A percentile compares a stretch with the other conserved stretches of the same genome.
These are phyloP conservation scores for Pseudochirops cupreus DNA, from an alignment of 2,797 vertebrate genomes.

Conservation along the genomic window DNA sequence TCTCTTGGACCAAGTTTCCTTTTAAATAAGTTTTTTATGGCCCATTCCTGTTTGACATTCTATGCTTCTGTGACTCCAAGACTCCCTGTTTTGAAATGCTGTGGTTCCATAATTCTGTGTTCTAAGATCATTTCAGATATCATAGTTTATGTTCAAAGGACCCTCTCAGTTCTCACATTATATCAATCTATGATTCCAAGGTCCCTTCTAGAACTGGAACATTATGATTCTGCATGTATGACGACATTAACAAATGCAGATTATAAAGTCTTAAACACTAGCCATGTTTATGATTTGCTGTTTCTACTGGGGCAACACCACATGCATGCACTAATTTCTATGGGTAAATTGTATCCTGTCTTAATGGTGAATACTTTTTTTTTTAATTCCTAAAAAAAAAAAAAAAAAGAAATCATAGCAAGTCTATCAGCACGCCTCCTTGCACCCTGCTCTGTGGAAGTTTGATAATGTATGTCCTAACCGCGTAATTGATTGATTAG, in stretches of 20 bases:
- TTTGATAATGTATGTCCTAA: slow-evolving; percentile 92
- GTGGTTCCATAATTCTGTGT: background rate
- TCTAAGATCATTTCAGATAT: background rate
- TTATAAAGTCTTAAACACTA: background rate
- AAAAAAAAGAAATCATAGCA: slow-evolving; percentile 73
- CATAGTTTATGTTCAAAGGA: background rate
- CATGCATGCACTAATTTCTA: slow-evolving; percentile 57
- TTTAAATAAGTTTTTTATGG: background rate
- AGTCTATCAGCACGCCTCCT: slow-evolving; percentile 86
- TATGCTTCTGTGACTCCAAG: background rate
- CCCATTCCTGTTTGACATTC: background rate
- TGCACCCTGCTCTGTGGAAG: slow-evolving; percentile 86
- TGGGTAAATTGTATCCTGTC: slow-evolving; percentile 79
- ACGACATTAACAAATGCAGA: background rate
- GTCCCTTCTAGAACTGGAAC: background rate
- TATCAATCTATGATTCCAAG: background rate
- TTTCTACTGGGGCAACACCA: slow-evolving; percentile 6
- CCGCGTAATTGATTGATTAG: slow-evolving; percentile 95
- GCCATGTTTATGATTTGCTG: background rate
- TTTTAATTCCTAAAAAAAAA: slow-evolving; percentile 80
- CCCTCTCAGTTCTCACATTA: background rate
- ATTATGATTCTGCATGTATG: background rate
- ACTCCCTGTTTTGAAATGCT: background rate
- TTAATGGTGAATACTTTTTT: slow-evolving; percentile 77
- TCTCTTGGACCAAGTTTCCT: background rate